phyloP scores from a whole-genome alignment of 2,797 vertebrate species.

The Sebastes elongatus region DNA sequence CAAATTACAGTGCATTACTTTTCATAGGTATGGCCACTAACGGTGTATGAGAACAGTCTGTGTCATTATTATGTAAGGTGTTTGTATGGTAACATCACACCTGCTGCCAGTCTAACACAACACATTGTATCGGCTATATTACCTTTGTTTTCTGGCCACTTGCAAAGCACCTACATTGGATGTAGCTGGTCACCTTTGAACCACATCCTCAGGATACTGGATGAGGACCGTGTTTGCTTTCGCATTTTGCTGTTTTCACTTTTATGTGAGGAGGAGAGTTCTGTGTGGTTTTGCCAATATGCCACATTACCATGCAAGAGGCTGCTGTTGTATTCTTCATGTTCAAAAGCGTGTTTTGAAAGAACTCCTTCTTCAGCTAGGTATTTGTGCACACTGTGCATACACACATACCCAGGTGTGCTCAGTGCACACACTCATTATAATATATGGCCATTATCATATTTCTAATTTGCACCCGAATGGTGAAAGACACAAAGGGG shows the following conservation, averaged over 20 bases:
- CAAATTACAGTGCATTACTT: background rate
- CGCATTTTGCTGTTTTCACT: background rate
- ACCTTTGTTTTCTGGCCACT: background rate
- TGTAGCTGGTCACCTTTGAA: background rate
- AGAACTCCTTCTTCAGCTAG: slow-evolving; percentile 17
- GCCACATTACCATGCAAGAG: slow-evolving; percentile 4
- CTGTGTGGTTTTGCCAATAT: background rate
- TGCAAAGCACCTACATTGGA: background rate
- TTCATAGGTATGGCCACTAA: background rate
- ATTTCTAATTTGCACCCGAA: slow-evolving; percentile 67
- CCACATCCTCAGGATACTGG: background rate
- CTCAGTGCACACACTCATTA: slow-evolving; percentile 47
- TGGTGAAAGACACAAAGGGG: slow-evolving; percentile 58
- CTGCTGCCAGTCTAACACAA: background rate
- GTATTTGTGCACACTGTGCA: background rate
- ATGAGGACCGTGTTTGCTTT: background rate
- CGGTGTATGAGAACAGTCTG: background rate
- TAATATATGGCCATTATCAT: slow-evolving; percentile 63
- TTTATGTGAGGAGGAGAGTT: background rate
- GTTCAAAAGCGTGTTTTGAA: slow-evolving; percentile 17
- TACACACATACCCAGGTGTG: slow-evolving; percentile 1
- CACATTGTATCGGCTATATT: background rate
- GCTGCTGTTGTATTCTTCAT: background rate
- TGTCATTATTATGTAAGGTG: background rate
- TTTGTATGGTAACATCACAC: background rate